Conservation (phyloP, 1,140 invertebrate genomes). For the Drosophila fuyamai region DNA sequence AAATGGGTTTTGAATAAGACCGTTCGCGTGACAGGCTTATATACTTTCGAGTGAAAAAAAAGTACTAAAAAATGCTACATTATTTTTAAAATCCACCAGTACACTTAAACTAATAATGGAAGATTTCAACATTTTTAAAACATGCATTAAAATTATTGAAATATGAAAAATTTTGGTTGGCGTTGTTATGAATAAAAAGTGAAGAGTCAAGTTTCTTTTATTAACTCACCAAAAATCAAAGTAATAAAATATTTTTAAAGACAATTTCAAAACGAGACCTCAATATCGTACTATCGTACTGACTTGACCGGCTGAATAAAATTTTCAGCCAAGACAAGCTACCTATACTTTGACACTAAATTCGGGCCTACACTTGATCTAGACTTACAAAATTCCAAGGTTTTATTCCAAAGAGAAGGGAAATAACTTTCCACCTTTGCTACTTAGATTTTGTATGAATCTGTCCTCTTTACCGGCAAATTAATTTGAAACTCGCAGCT, state of each 20-base stretch:
- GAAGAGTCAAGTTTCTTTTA: no score
- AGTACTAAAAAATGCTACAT: not conserved
- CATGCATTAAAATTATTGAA: no score
- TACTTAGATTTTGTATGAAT: not conserved
- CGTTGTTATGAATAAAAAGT: no score
- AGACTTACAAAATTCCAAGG: constrained; percentile 8
- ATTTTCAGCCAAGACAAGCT: not conserved
- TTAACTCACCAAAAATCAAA: constrained; percentile 2
- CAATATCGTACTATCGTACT: not conserved
- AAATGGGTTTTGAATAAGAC: constrained; percentile 1
- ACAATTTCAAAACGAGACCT: constrained; percentile 7
- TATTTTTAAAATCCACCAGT: not conserved
- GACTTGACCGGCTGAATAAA: constrained; percentile 6
- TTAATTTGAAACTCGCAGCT: constrained; percentile 5
- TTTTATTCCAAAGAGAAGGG: no score
- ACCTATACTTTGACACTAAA: not conserved
- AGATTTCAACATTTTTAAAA: not conserved
- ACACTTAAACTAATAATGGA: not conserved
- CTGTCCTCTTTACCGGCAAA: constrained; percentile 14
- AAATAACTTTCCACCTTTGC: no score
- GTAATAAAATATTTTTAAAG: constrained; percentile 10
- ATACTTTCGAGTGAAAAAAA: not conserved
- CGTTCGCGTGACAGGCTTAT: not conserved
- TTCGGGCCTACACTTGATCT: not conserved
- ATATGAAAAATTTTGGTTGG: no score